phyloP scores from a whole-genome alignment of 2,797 vertebrate species.

The Lindbergichthys nudifrons region DNA sequence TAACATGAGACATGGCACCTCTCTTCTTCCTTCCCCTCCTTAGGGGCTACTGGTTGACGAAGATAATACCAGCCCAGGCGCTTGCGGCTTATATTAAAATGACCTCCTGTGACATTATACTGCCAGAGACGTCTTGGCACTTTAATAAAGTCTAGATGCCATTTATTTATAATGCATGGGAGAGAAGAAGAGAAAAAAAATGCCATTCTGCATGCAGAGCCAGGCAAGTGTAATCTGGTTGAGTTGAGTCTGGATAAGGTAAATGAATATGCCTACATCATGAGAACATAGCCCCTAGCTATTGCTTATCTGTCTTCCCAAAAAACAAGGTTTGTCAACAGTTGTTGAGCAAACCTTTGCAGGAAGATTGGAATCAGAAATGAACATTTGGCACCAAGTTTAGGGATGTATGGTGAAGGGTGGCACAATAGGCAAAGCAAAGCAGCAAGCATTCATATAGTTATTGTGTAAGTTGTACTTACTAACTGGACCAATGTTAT shows the following conservation, averaged over 20 bases:
- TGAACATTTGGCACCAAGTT: conserved; percentile 86
- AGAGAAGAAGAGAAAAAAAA: conserved; percentile 57
- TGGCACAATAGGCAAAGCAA: conserved; percentile 81
- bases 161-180: conserved; percentile 86
- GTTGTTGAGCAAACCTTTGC: conserved; percentile 30
- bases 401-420: conserved; percentile 56
- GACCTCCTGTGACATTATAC: conserved; percentile 82
- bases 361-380: conserved; percentile 83
- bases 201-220: conserved; percentile 69
- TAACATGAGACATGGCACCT: conserved; percentile 79
- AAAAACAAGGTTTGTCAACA: conserved; percentile 46
- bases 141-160: conserved; percentile 84
- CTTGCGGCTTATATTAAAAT: conserved; percentile 85
- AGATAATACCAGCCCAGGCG: conserved; percentile 80
- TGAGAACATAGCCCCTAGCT: conserved; percentile 49
- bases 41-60: conserved; percentile 79
- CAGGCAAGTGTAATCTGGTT: conserved; percentile 61
- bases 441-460: conserved; percentile 80
- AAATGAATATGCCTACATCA: conserved; percentile 69
- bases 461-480: conserved; percentile 86
- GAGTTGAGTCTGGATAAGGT: conserved; percentile 58
- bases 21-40: conserved; percentile 72
- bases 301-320: conserved; percentile 26
- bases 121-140: conserved; percentile 78
- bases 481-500: conserved; percentile 98